phyloP scores from a whole-genome alignment of 2,113 vertebrate species.

The Dasypus novemcinctus region DNA sequence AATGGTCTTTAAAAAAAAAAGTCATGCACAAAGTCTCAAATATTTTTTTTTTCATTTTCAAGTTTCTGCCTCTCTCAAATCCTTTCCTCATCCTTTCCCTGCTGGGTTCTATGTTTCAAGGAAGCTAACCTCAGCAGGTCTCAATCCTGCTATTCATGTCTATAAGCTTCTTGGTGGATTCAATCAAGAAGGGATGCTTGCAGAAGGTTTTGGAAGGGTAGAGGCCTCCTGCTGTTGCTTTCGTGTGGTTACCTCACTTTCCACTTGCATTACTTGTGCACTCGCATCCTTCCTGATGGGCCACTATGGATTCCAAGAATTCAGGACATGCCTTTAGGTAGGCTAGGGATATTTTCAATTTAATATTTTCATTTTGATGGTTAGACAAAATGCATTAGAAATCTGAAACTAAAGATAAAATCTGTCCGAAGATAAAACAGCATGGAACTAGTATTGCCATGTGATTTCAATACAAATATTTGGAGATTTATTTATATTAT shows the following conservation, averaged over 20 bases:
- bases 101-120: not conserved
- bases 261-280: not conserved
- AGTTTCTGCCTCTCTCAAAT: not conserved
- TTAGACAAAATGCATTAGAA: not conserved
- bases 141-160: not conserved
- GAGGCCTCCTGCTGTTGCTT: not conserved
- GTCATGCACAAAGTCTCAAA: fast-evolving
- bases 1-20: not conserved
- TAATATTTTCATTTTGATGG: not conserved
- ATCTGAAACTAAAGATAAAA: not conserved
- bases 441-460: not conserved
- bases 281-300: not conserved
- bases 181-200: not conserved
- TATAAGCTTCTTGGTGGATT: not conserved
- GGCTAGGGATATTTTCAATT: not conserved
- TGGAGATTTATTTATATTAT: not conserved
- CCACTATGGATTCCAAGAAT: not conserved
- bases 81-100: not conserved
- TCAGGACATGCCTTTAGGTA: not conserved
- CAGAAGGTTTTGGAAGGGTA: not conserved
- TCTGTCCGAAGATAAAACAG: not conserved
- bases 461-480: not conserved
- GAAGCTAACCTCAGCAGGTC: not conserved
- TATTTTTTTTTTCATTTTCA: not conserved
- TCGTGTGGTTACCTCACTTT: not conserved